phyloP scores from a whole-genome alignment of 2,888 invertebrate species.

The Andrena dorsata region DNA sequence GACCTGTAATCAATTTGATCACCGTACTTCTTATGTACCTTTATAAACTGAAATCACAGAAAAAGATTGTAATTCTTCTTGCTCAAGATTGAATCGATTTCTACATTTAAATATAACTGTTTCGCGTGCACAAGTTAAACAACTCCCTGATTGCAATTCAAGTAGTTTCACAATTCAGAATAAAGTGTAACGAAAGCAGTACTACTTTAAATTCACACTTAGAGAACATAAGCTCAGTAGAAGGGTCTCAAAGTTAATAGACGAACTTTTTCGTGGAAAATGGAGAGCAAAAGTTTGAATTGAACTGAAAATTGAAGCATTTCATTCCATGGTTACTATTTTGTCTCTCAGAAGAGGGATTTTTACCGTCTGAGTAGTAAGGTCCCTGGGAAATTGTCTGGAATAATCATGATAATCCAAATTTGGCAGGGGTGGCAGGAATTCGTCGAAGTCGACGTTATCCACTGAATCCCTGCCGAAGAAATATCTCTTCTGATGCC shows the following conservation, averaged over 20 bases:
- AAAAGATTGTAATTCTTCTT: too few relatives aligned
- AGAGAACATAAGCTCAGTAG: too few relatives aligned
- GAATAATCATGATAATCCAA: slow-evolving; percentile 85
- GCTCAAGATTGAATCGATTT: too few relatives aligned
- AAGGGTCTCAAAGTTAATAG: too few relatives aligned
- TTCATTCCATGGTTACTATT: background rate
- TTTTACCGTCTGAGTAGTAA: slow-evolving; percentile 89
- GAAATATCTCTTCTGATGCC: slow-evolving; percentile 88
- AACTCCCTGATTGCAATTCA: too few relatives aligned
- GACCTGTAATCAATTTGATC: slow-evolving; percentile 80
- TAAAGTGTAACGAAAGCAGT: background rate
- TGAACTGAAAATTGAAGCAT: background rate
- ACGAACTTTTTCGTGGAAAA: background rate
- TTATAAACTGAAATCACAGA: too few relatives aligned
- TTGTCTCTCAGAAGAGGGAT: background rate
- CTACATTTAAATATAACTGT: too few relatives aligned
- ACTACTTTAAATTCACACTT: too few relatives aligned
- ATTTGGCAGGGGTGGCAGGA: slow-evolving; percentile 88
- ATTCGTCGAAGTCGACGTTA: slow-evolving; percentile 89
- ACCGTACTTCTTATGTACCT: too few relatives aligned
- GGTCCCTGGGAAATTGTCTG: slow-evolving; percentile 87
- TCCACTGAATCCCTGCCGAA: slow-evolving; percentile 87
- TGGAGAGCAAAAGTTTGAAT: background rate
- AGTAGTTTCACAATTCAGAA: background rate
- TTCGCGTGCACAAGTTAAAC: too few relatives aligned